phyloP scores from a whole-genome alignment of 2,888 invertebrate genomes.

The Dicyrtomina minuta region DNA sequence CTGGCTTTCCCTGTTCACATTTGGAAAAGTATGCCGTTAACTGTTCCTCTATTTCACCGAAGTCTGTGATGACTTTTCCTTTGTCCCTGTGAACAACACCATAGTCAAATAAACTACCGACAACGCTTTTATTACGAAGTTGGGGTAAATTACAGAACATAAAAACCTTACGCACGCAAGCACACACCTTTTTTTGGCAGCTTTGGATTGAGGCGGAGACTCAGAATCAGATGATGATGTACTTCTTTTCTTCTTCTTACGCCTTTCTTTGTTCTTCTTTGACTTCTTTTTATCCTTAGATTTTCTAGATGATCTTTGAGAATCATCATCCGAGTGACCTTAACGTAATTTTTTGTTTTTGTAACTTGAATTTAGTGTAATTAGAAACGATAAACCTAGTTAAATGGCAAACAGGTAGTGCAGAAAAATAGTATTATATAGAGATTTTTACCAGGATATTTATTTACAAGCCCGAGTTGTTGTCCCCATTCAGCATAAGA shows the following conservation, averaged over 20 bases:
- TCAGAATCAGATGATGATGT: constrained; percentile 44
- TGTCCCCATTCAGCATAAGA: constrained; percentile 42
- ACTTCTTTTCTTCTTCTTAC: constrained; percentile 40
- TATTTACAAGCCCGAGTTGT: constrained; percentile 39
- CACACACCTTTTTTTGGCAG: too few species aligned
- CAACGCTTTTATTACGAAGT: too few species aligned
- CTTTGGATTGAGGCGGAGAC: neutral
- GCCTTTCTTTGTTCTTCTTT: constrained; percentile 48
- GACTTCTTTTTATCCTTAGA: constrained; percentile 46
- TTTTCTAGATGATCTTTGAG: constrained; percentile 34
- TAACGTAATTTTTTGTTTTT: neutral
- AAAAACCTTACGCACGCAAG: too few species aligned
- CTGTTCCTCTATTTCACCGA: constrained; percentile 75
- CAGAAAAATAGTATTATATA: too few species aligned
- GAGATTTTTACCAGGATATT: constrained; percentile 7
- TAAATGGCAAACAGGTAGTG: too few species aligned
- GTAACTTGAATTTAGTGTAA: neutral
- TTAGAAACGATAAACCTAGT: neutral
- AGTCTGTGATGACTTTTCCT: constrained; percentile 63
- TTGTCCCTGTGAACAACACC: too few species aligned
- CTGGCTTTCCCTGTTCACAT: constrained; percentile 66
- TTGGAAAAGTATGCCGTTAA: constrained; percentile 76
- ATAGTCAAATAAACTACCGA: too few species aligned
- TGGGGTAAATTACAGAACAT: too few species aligned
- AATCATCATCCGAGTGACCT: constrained; percentile 28